Percentiles rank a stretch among this genome's conserved stretches.
Conservation (phyloP, 2,113 vertebrate species). For the Etheostoma cragini region DNA sequence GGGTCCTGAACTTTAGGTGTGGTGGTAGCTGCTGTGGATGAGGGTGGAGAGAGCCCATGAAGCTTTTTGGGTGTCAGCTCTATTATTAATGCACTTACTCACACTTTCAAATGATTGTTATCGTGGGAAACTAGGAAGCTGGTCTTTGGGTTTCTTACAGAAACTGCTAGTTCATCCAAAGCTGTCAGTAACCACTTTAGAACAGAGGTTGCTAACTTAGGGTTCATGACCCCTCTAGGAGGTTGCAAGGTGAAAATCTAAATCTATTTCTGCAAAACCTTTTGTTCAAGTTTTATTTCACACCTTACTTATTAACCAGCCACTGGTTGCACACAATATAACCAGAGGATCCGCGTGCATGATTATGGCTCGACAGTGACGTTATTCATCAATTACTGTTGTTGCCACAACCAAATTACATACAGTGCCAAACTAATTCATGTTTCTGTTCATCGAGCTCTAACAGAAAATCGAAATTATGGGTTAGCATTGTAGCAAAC, state of each 20-base stretch:
- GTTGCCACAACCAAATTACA: too few relatives aligned
- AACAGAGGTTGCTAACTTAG: not conserved
- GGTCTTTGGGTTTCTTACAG: not conserved
- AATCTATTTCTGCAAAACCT: not conserved
- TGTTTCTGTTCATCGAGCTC: too few relatives aligned
- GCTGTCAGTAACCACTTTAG: not conserved
- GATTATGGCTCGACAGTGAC: too few relatives aligned
- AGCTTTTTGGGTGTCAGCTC: not conserved
- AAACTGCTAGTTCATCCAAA: not conserved
- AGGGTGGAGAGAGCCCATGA: conserved; percentile 16
- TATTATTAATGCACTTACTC: conserved; percentile 7
- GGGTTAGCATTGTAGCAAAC: too few relatives aligned
- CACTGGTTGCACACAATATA: not conserved
- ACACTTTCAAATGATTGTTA: conserved; percentile 1
- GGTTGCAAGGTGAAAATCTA: too few relatives aligned
- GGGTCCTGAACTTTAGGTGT: conserved; percentile 1
- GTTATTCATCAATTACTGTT: too few relatives aligned
- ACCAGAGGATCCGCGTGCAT: too few relatives aligned
- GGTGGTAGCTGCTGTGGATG: not conserved
- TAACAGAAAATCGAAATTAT: too few relatives aligned
- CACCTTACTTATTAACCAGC: not conserved
- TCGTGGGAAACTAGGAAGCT: not conserved
- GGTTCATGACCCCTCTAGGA: not conserved
- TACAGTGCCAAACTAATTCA: too few relatives aligned
- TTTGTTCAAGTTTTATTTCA: not conserved